Conservation (phyloP, 2,888 invertebrate species). For the Apotomis turbidana region DNA sequence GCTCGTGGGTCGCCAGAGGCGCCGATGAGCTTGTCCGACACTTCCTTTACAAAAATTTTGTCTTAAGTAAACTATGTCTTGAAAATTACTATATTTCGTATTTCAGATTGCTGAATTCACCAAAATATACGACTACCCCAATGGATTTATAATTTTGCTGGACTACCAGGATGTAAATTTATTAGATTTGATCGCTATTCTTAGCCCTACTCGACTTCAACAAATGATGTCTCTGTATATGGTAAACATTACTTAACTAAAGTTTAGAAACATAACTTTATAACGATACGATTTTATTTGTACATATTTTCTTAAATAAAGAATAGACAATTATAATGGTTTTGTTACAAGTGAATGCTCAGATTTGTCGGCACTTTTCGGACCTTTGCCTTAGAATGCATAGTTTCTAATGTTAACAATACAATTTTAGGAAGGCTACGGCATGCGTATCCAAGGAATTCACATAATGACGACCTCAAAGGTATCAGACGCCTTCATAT, state of each 20-base stretch:
- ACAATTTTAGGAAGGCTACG: conserved; percentile 52
- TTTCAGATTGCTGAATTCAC: conserved; percentile 54
- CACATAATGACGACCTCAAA: conserved; percentile 54
- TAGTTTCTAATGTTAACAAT: background rate
- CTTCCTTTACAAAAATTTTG: too few species aligned
- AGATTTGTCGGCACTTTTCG: too few species aligned
- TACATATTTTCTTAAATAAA: too few species aligned
- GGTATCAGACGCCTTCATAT: conserved; percentile 48
- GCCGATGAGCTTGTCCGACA: too few species aligned
- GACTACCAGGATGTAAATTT: conserved; percentile 48
- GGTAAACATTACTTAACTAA: conserved; percentile 42
- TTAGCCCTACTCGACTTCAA: conserved; percentile 47
- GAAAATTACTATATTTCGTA: too few species aligned
- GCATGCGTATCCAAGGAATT: conserved; percentile 50
- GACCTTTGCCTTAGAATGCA: too few species aligned
- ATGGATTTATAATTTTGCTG: conserved; percentile 49
- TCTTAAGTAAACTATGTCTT: too few species aligned
- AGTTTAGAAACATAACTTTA: too few species aligned
- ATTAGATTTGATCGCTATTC: conserved; percentile 44
- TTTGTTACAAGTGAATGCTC: too few species aligned
- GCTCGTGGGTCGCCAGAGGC: too few species aligned
- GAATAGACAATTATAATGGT: too few species aligned
- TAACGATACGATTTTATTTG: too few species aligned
- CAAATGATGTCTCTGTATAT: conserved; percentile 47
- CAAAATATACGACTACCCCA: conserved; percentile 52